Conservation (phyloP, 2,888 invertebrate species). For the Thecocarcelia acutangulata region DNA sequence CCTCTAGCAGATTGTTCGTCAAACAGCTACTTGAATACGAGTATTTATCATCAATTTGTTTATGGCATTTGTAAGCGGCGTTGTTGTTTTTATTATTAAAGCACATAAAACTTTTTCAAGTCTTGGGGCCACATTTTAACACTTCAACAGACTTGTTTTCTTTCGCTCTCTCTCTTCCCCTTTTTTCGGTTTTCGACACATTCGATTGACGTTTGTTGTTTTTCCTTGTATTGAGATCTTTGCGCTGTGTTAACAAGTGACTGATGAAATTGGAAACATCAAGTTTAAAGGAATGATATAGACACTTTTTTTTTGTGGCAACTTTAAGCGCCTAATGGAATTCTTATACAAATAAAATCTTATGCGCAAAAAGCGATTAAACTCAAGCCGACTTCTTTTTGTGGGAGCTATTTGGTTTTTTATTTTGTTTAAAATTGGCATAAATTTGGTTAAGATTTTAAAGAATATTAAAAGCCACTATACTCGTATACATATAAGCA, state of each 20-base stretch:
- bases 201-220: background rate
- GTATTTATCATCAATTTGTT: conserved; percentile 18
- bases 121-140: conserved; percentile 51
- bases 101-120: conserved; percentile 25
- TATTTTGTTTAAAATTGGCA: background rate
- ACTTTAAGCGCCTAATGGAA: no score
- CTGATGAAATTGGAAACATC: background rate
- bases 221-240: background rate
- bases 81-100: background rate
- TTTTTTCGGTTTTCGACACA: background rate
- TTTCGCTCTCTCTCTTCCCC: background rate
- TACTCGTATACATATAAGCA: no score
- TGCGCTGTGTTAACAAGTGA: conserved; percentile 8
- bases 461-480: no score
- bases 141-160: conserved; percentile 46
- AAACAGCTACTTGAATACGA: conserved; percentile 48
- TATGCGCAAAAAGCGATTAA: no score
- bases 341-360: no score
- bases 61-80: conserved; percentile 16
- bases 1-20: conserved; percentile 11
- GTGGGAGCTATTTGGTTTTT: no score
- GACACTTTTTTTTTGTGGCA: no score
- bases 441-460: no score
- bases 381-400: background rate
- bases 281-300: no score